Evolutionary conservation across 2,888 invertebrate species (phyloP).

Genomic region (Nipponacmea schrenckii): DNA sequence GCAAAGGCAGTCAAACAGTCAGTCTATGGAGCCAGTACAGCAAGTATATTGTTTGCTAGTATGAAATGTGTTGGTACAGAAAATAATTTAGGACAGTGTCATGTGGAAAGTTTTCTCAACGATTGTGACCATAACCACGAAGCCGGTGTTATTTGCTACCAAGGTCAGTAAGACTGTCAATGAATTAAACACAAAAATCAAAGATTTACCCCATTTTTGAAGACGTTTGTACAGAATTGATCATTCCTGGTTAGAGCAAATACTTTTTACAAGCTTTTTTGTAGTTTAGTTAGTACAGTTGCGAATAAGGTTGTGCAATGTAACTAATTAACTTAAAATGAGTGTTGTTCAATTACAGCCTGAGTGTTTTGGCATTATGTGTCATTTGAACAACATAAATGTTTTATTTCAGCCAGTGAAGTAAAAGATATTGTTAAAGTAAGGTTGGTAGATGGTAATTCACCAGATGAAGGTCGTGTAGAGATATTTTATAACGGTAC

Average conservation of each 20-base stretch:
- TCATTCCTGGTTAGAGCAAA: too few relatives aligned
- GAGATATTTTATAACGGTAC: conserved; percentile 71
- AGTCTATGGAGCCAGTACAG: conserved; percentile 39
- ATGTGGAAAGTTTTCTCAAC: conserved; percentile 74
- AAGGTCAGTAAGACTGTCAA: conserved; percentile 23
- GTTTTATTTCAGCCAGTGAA: not conserved
- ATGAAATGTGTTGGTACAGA: conserved; percentile 74
- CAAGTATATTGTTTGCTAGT: conserved; percentile 48
- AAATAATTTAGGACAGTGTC: conserved; percentile 73
- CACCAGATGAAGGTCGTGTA: conserved; percentile 39
- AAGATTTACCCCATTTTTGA: too few relatives aligned
- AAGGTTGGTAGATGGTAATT: not conserved
- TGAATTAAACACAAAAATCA: not conserved
- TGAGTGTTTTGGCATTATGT: too few relatives aligned
- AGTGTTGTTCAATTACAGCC: too few relatives aligned
- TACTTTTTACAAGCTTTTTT: too few relatives aligned
- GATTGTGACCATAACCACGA: conserved; percentile 82
- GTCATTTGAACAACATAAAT: too few relatives aligned
- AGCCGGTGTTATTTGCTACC: conserved; percentile 71
- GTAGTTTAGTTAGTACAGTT: too few relatives aligned
- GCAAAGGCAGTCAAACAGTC: too few relatives aligned
- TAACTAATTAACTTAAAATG: too few relatives aligned
- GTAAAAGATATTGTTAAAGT: not conserved
- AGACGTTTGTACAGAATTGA: too few relatives aligned
- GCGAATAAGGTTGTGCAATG: too few relatives aligned